phyloP scores from a whole-genome alignment of 2,113 vertebrate species.

The Sterrhoptilus dennistouni region DNA sequence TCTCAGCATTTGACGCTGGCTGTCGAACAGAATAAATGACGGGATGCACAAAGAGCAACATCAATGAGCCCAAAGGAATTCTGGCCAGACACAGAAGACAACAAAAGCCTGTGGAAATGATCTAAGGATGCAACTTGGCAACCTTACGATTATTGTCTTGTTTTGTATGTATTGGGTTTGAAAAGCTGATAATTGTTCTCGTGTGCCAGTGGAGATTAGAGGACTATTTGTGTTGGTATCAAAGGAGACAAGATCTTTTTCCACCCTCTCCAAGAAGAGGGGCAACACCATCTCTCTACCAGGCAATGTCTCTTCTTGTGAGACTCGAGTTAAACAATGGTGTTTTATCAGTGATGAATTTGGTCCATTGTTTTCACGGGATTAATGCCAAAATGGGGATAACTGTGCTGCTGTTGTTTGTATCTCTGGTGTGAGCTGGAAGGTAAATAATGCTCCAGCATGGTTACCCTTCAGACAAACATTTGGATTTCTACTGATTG shows the following conservation, averaged over 20 bases:
- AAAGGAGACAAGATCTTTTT: slow-evolving; percentile 8
- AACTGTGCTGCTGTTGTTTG: background rate
- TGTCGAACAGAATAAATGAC: slow-evolving; percentile 28
- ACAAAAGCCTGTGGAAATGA: slow-evolving; percentile 16
- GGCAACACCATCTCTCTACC: background rate
- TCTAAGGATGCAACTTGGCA: slow-evolving; percentile 31
- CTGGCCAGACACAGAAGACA: background rate
- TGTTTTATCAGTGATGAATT: background rate
- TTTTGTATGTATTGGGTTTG: background rate
- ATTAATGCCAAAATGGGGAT: background rate
- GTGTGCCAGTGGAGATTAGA: background rate
- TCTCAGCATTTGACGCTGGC: background rate
- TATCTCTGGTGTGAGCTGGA: background rate
- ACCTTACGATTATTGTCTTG: background rate
- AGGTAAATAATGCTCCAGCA: slow-evolving; percentile 16
- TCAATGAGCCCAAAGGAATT: slow-evolving; percentile 34
- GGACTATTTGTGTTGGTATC: background rate
- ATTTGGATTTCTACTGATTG: slow-evolving; percentile 32
- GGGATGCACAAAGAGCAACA: slow-evolving; percentile 20
- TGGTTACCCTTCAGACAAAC: background rate
- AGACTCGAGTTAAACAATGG: background rate
- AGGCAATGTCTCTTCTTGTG: background rate
- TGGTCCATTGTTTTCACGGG: background rate
- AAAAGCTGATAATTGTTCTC: background rate
- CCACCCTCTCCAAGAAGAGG: background rate